phyloP scores from a whole-genome alignment of 2,113 vertebrate genomes.

The Nettapus auritus region DNA sequence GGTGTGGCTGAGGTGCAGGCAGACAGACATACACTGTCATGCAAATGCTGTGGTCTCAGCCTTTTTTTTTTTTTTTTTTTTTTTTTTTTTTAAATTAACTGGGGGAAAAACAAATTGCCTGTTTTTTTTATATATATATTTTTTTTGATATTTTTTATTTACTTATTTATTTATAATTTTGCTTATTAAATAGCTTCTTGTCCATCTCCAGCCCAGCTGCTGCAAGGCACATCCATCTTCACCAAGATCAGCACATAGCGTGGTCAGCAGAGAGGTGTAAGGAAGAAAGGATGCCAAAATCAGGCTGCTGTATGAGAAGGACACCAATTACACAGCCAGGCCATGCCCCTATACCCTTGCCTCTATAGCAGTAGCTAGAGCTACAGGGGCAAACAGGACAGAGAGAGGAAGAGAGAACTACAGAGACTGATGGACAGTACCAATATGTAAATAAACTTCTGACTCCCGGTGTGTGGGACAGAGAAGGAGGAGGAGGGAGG shows the following conservation, averaged over 20 bases:
- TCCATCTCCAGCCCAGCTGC: background rate
- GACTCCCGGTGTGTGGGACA: rapidly evolving
- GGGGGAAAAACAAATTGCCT: background rate
- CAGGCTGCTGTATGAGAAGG: background rate
- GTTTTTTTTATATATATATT: no score
- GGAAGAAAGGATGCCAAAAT: background rate
- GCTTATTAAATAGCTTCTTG: background rate
- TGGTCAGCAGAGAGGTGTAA: background rate
- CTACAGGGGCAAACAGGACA: background rate
- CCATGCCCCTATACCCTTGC: background rate
- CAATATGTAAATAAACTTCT: background rate
- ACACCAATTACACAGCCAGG: background rate
- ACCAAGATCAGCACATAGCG: rapidly evolving
- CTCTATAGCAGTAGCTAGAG: background rate
- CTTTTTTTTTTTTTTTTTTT: background rate
- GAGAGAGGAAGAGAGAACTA: background rate
- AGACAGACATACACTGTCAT: background rate
- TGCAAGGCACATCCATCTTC: background rate
- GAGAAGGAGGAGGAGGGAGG: background rate
- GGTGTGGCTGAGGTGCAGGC: background rate
- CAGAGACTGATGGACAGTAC: rapidly evolving
- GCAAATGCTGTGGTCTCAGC: background rate
- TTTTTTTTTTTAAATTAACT: background rate
- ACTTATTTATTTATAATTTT: background rate
- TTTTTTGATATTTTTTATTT: background rate